Evolutionary conservation across 2,797 vertebrate species (phyloP), one percentile per base, ranked within the genome.

Genomic region (Hapalemur alaotrensis): DNA sequence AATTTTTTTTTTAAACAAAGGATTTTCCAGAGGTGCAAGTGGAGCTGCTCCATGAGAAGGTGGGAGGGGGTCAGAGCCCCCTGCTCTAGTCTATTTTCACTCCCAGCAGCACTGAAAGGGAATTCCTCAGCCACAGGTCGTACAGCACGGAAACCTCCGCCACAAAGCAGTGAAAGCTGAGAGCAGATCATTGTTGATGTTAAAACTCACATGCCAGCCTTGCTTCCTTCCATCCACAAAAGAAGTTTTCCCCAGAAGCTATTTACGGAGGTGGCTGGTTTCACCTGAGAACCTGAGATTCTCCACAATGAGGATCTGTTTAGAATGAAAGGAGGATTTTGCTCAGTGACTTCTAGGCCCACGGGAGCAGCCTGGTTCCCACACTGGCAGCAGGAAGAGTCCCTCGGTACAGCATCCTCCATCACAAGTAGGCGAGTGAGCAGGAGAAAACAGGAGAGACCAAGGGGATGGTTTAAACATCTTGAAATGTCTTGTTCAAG

Each of bases 381-480:
- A 61, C 15, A 9, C 3, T 1, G 5, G 41, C 6, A 9, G 4
- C 15, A 38, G 52, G 67, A 35, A 81, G 95, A 80, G 20, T 83
- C 14, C 17, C 43, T 22, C 0, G 1, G 0, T 23, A 25, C 0
- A 4, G 81, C 50, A 43, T 63, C 43, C 25, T 73, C 69, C 28
- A 14, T 15, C 6, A 38, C 63, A 11, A 50, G 48, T 0, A 2
- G 10, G 72, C 30, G 35, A 73, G 28, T 1, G 12, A 35, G 32
- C 1, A 0, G 5, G 38, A 57, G 75, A 65, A n/a, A 3, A 59
- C 82, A 30, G 61, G 54, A 67, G 46, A 54, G 78, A 41, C 20
- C 7, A 0, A 2, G 20, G 22, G 28, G 1, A 9, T 9, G 20
- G 20, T 59, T 8, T 48, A 13, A 23, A 52, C 54, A 13, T 15